Base-by-base conservation (phyloP, 92 coral and sea anemone genomes). In the Plumapathes pennacea region DNA sequence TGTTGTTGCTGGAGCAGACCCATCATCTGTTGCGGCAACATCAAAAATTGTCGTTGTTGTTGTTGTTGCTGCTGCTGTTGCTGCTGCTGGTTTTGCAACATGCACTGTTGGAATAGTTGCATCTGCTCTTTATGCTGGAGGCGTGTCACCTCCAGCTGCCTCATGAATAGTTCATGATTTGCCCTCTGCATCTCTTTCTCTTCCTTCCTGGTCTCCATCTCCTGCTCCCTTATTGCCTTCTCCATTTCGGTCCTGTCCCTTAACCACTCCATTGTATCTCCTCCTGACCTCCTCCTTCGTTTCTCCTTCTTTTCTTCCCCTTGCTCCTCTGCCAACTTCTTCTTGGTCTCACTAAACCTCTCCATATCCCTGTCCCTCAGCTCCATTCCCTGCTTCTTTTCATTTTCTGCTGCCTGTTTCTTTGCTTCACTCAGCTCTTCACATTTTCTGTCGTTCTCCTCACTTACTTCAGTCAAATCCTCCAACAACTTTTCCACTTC, bases 1-100 rank as follows among this genome's bases (percentile, higher is more conserved):
- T 72, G 77, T 50, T 76, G 77, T 46, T 56, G 56, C 27, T 76
- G 69, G 48, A 47, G 23, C 46, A 63, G 83, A 39, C 58, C 58
- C 51, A 50, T 60, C 65, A 73, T 53, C 38, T 74, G 71, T 34
- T 68, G 66, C 32, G 57, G 69, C 6, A 69, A 60, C 40, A 59
- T 50, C 39, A 52, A 38, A 76, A 73, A 58, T 54, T 73, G 77
- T 34, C 65, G 50, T 39, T 33, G 48, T 11, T 57, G 33, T 27
- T 50, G 64, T 25, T 22, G 49, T 48, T 46, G 59, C 5, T 14
- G 20, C 19, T 46, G 45, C 15, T 64, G 48, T 18, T 51, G 44
- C 14, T 33, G 38, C 43, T 67, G 75, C 54, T 23, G 10, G 11
- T 25, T 26, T 15, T 68, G 63, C 3, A 9, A 5, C n/a, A n/a